phyloP scores from a whole-genome alignment of 2,888 invertebrate genomes.

The Aspidiotus destructor region DNA sequence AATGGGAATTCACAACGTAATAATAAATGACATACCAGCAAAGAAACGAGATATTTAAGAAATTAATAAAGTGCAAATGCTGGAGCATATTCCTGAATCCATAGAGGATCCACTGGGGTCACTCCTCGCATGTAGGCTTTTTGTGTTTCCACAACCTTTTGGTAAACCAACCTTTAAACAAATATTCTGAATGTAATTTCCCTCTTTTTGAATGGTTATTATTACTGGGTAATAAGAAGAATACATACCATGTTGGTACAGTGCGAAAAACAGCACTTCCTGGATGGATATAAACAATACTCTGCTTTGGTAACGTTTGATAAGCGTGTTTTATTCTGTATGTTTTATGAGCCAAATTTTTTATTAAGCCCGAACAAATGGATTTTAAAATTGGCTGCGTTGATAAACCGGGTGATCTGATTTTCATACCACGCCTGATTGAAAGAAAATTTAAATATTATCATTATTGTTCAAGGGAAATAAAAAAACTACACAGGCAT shows the following conservation, averaged over 20 bases:
- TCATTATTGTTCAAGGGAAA: neutral
- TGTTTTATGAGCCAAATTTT: slow-evolving; percentile 13
- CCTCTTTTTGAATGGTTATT: neutral
- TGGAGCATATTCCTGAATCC: slow-evolving; percentile 27
- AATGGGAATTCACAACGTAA: no score
- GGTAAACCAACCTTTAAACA: slow-evolving; percentile 13
- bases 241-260: neutral
- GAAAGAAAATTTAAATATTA: neutral
- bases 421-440: neutral
- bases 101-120: slow-evolving; percentile 5
- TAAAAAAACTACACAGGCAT: no score
- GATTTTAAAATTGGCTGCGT: slow-evolving; percentile 12
- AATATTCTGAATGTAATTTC: neutral
- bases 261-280: slow-evolving; percentile 11
- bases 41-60: no score
- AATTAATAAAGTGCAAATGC: neutral
- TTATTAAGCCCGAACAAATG: slow-evolving; percentile 22
- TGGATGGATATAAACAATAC: slow-evolving; percentile 19
- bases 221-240: neutral
- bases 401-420: neutral
- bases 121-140: slow-evolving; percentile 18
- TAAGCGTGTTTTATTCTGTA: neutral
- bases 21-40: no score
- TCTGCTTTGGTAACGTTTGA: slow-evolving; percentile 6
- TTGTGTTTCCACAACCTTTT: slow-evolving; percentile 5